Evolutionary conservation across 2,888 invertebrate genomes (phyloP).

Genomic region (Acleris emargana): DNA sequence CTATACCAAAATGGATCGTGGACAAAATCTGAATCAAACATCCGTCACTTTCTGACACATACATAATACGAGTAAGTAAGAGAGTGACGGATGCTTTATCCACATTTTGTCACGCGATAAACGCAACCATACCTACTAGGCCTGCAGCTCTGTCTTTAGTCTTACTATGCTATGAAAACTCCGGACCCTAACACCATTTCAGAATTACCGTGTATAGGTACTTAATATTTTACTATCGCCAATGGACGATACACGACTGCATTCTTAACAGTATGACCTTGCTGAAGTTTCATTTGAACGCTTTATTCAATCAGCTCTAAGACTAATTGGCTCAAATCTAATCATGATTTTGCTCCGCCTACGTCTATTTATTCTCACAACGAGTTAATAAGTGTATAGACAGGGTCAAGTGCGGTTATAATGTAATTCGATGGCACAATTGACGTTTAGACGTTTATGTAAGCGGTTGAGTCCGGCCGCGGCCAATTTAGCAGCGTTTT

Average conservation of each 20-base stretch:
- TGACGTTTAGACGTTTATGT: conserved; percentile 38
- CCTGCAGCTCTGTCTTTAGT: too few relatives aligned
- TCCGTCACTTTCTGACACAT: too few relatives aligned
- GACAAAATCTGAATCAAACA: too few relatives aligned
- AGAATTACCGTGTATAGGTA: too few relatives aligned
- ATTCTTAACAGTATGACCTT: neutral
- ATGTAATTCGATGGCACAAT: conserved; percentile 54
- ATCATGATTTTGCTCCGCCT: conserved; percentile 34
- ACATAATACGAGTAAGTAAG: too few relatives aligned
- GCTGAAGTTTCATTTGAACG: neutral
- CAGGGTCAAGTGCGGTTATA: conserved; percentile 75
- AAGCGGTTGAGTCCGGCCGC: conserved; percentile 41
- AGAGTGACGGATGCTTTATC: too few relatives aligned
- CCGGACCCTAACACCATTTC: too few relatives aligned
- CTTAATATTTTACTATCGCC: too few relatives aligned
- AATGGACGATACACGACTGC: neutral
- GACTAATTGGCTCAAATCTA: conserved; percentile 39
- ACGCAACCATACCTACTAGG: too few relatives aligned
- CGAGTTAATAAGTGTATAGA: conserved; percentile 44
- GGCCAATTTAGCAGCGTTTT: conserved; percentile 13
- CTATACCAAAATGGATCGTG: too few relatives aligned
- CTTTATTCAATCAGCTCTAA: conserved; percentile 17
- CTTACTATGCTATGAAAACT: too few relatives aligned
- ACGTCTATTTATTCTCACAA: conserved; percentile 33
- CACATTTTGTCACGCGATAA: too few relatives aligned